Base-by-base conservation (phyloP, 1,140 invertebrate species). In the Bursaphelenchus mucronatus region DNA sequence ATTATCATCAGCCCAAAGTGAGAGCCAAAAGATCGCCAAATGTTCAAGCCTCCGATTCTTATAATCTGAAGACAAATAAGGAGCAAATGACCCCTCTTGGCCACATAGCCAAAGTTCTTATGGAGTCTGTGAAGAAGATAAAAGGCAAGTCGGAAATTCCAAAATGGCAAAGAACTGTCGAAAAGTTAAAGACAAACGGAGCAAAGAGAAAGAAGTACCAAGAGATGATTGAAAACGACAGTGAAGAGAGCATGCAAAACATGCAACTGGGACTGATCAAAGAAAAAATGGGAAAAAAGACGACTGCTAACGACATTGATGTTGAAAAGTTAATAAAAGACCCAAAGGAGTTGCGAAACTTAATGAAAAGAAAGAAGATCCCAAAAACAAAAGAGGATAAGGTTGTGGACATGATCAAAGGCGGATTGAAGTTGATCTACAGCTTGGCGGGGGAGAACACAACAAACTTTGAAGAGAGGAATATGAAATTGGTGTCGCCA, bases 391-490 rank as follows among this genome's bases (percentile, higher is more conserved):
- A 67, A 30, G 30, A 30, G 40, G 52, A 74, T 19, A 64, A 58
- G 8, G 3, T 72, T n/a, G 45, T 76, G 13, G 47, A 55, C 11
- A 56, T 75, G 13, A 52, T 75, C 9, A 47, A 75, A 51, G 71
- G 77, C 19, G 75, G 66, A 17, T 41, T 75, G 11, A 77, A 77
- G 50, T 47, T 75, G 30, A 68, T 62, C 4, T 67, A 75, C 49
- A 43, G 71, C 6, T 10, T 75, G 21, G 21, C 66, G 1, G 74
- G 74, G 0, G 47, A 77, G 41, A 75, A 75, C 51, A 56, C 64
- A 10, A 63, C 71, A 3, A 61, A 70, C 7, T 67, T 75, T 19
- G 74, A 75, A 13, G 50, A 75, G n/a, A 77, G 77, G 57, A 75
- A 54, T 2, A 44, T 77, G 9, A 75, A 73, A 50, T 5, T 73